Conservation (phyloP, 2,797 vertebrate genomes). For the Spondyliosoma cantharus region DNA sequence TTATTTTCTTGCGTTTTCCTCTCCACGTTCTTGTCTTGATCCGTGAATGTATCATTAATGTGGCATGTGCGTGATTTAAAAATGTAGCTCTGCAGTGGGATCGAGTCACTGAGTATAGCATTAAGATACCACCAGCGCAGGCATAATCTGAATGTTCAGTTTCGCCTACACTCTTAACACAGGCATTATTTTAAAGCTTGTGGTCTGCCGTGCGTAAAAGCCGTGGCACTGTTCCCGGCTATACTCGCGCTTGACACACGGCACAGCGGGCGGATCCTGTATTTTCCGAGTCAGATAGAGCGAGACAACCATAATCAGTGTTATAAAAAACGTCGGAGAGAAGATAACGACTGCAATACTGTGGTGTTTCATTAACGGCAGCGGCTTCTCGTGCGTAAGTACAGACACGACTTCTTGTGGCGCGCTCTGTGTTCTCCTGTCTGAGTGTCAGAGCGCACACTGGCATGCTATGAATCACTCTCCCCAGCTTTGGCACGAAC, state of each 20-base stretch:
- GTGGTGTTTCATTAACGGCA: background rate
- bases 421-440: background rate
- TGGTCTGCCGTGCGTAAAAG: slow-evolving; percentile 52
- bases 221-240: background rate
- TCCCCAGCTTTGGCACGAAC: background rate
- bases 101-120: background rate
- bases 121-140: background rate
- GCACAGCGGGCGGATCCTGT: background rate
- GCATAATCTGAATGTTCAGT: background rate
- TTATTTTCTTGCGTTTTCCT: slow-evolving; percentile 14
- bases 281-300: background rate
- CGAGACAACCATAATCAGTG: background rate
- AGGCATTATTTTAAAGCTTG: background rate
- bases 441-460: background rate
- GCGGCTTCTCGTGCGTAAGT: background rate
- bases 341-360: background rate
- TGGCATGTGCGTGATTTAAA: background rate
- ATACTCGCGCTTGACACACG: slow-evolving; percentile 3
- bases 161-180: background rate
- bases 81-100: background rate
- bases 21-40: slow-evolving; percentile 12
- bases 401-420: background rate
- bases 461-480: background rate
- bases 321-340: background rate
- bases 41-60: background rate